Base-by-base conservation (phyloP, 2,888 invertebrate species). In the Diplazon laetatorius region DNA sequence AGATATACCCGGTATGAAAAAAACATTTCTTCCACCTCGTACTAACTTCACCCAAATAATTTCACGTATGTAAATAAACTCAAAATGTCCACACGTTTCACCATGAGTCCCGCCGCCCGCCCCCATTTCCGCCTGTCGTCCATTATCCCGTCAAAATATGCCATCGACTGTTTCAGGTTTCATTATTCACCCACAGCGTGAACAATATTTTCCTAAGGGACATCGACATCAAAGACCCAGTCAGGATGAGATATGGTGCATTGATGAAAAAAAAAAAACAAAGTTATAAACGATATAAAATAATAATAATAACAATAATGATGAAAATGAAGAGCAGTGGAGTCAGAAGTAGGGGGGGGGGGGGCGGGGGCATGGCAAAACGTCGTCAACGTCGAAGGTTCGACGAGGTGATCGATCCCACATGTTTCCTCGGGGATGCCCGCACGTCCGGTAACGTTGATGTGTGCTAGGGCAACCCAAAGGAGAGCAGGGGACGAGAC, bases 391-490 rank as follows among this genome's bases (percentile, higher is more conserved):
- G 76, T 76, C 72, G 68, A 73, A 73, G 77, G 72, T 73, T 50
- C 73, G 69, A 77, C 77, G 77, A 77, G 48, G 77, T 57, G 57
- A 77, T 73, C 72, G 72, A 77, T 77, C 72, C n/a, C 71, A 62
- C 59, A 62, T 77, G 55, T 68, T 68, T 62, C 60, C 62, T 62
- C 46, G 68, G 48, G 62, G 68, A 60, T 57, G 37, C 69, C 70
- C 44, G 42, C 74, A 44, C 18, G 42, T 16, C 20, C 14, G 39
- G 46, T 66, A 63, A 77, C 62, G 48, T 30, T 37, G 37, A 22
- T 48, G 37, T 71, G 50, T 68, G 35, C 22, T 39, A 35, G 12
- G 22, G 70, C 22, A 25, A 50, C 48, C n/a, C n/a, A n/a, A n/a
- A n/a, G n/a, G 60, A 12, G 66, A 25, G 50, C 63, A n/a, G n/a